These are phyloP conservation scores for Ploceus nigricollis DNA, from an alignment of 2,113 vertebrate genomes.

Conservation along the genomic window DNA sequence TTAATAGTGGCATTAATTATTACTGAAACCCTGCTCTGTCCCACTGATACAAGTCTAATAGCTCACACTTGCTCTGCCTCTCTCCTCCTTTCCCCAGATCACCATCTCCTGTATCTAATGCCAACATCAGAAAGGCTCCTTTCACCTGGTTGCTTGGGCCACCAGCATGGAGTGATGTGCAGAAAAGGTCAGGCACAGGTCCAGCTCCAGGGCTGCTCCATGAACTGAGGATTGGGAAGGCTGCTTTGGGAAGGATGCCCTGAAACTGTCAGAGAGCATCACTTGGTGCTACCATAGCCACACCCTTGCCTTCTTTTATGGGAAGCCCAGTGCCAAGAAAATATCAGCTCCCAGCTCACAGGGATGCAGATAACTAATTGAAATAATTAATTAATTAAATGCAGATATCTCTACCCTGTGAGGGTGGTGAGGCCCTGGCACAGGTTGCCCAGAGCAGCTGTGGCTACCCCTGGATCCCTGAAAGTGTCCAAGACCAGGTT, in stretches of 20 bases:
- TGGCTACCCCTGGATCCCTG: not conserved
- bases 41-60: not conserved
- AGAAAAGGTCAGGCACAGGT: not conserved
- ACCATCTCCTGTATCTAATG: not conserved
- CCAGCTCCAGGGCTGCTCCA: not conserved
- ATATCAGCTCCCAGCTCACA: not conserved
- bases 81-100: not conserved
- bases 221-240: not conserved
- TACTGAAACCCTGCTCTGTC: not conserved
- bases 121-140: not conserved
- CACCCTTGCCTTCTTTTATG: fast-evolving
- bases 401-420: not conserved
- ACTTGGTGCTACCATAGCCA: not conserved
- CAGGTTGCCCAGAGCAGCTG: not conserved
- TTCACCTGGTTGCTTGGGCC: fast-evolving
- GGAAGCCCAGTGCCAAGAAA: not conserved
- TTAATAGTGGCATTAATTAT: slow-evolving; percentile 8
- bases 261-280: not conserved
- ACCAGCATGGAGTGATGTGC: not conserved
- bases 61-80: not conserved
- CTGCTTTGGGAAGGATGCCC: not conserved
- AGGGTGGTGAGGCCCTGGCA: fast-evolving
- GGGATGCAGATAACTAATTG: not conserved
- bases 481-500: not conserved
- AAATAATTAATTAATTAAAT: not conserved